Evolutionary conservation across 1,140 invertebrate genomes (phyloP).

Genomic region (Sesamia nonagrioides): DNA sequence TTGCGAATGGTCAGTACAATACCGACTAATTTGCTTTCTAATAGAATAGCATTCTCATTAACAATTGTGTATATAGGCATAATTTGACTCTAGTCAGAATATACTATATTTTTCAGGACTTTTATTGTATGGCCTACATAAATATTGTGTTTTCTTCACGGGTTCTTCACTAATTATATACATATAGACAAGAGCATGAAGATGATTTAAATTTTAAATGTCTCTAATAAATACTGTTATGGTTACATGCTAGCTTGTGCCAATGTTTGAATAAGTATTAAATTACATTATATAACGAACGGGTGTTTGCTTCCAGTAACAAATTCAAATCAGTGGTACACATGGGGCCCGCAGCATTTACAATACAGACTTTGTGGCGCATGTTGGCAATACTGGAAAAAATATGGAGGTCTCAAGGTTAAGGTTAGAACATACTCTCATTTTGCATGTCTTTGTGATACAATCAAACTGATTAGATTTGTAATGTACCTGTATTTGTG

Average conservation of each 20-base stretch:
- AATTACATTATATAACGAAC: neutral
- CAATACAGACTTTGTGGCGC: constrained; percentile 96
- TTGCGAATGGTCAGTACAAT: too few species aligned
- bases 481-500: constrained; percentile 18
- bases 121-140: neutral
- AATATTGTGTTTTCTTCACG: neutral
- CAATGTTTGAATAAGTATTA: neutral
- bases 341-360: constrained; percentile 96
- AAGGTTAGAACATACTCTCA: constrained; percentile 21
- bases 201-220: too few species aligned
- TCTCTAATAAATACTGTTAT: too few species aligned
- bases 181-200: too few species aligned
- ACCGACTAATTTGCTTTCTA: too few species aligned
- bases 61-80: too few species aligned
- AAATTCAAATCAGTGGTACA: constrained; percentile 96
- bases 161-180: too few species aligned
- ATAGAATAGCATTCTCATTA: too few species aligned
- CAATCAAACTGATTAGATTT: neutral
- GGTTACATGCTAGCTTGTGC: neutral
- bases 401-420: constrained; percentile 97
- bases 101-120: neutral
- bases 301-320: constrained; percentile 87
- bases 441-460: constrained; percentile 8
- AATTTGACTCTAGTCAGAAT: too few species aligned
- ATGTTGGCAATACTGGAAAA: constrained; percentile 99